Percentiles rank a stretch among this genome's conserved stretches.
Evolutionary conservation across 2,888 invertebrate species (phyloP).

Genomic region (Lasioglossum vierecki): DNA sequence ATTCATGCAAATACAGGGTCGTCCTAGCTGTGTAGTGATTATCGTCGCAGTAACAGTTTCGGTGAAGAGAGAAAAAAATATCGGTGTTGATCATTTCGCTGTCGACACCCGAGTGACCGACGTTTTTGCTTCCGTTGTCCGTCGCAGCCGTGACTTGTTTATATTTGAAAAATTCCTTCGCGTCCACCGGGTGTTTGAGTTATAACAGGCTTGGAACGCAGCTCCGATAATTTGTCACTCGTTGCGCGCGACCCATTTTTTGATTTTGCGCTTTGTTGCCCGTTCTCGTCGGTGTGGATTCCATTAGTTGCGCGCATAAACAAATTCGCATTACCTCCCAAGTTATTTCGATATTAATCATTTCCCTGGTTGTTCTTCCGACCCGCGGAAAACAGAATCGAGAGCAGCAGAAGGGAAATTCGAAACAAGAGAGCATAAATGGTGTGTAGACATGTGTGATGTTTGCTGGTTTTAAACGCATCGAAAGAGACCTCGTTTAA

Average conservation of each 20-base stretch:
- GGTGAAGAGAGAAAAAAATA: conserved; percentile 8
- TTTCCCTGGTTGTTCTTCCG: conserved; percentile 11
- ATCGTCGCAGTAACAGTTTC: neutral
- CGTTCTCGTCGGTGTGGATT: conserved; percentile 7
- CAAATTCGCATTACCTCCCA: conserved; percentile 37
- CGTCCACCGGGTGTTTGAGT: conserved; percentile 26
- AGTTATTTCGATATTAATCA: conserved; percentile 32
- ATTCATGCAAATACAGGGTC: neutral
- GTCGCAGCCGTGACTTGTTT: conserved; percentile 23
- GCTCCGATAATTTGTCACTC: conserved; percentile 45
- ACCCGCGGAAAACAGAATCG: neutral
- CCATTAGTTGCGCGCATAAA: conserved; percentile 33
- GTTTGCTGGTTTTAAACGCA: neutral
- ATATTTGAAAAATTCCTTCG: conserved; percentile 44
- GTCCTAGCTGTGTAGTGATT: neutral
- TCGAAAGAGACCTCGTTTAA: neutral
- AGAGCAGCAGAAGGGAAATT: neutral
- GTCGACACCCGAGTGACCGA: conserved; percentile 21
- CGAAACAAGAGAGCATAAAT: neutral
- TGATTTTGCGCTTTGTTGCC: conserved; percentile 9
- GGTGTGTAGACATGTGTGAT: neutral
- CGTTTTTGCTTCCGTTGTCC: conserved; percentile 30
- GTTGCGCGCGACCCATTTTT: conserved; percentile 28
- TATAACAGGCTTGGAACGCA: conserved; percentile 34
- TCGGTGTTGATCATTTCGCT: conserved; percentile 23